Conservation (phyloP, 2,113 vertebrate genomes). For the Colistium nudipinnis region DNA sequence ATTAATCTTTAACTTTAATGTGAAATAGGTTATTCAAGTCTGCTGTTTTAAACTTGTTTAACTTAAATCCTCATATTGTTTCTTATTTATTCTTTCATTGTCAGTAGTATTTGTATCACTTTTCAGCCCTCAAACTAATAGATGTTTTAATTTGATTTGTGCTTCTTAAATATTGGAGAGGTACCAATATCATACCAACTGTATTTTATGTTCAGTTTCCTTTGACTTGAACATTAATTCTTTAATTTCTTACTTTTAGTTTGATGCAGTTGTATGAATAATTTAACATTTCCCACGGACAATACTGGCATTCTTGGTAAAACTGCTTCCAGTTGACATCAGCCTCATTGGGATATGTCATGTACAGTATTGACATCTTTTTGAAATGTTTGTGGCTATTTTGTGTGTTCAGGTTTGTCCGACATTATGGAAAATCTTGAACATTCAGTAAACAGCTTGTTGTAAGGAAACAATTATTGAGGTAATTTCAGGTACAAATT, state of each 20-base stretch:
- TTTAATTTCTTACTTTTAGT: neutral
- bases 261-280: neutral
- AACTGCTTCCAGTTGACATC: slow-evolving; percentile 1
- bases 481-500: slow-evolving; percentile 55
- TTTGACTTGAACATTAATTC: neutral
- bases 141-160: neutral
- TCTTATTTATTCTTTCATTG: neutral
- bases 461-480: slow-evolving; percentile 45
- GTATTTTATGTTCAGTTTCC: neutral
- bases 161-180: neutral
- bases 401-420: slow-evolving; percentile 24
- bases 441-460: slow-evolving; percentile 62
- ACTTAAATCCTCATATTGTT: no score
- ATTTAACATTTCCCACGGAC: neutral
- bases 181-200: neutral
- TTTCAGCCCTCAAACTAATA: neutral
- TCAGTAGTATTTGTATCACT: no score
- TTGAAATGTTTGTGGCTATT: slow-evolving; percentile 40
- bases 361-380: slow-evolving; percentile 49
- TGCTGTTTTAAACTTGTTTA: neutral
- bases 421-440: slow-evolving; percentile 49
- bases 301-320: neutral
- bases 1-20: neutral
- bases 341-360: neutral
- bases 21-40: no score